A percentile compares a stretch with the other conserved stretches of the same genome.
These are phyloP conservation scores for Distichodus sexfasciatus DNA, from an alignment of 2,797 vertebrate genomes.

Conservation along the genomic window DNA sequence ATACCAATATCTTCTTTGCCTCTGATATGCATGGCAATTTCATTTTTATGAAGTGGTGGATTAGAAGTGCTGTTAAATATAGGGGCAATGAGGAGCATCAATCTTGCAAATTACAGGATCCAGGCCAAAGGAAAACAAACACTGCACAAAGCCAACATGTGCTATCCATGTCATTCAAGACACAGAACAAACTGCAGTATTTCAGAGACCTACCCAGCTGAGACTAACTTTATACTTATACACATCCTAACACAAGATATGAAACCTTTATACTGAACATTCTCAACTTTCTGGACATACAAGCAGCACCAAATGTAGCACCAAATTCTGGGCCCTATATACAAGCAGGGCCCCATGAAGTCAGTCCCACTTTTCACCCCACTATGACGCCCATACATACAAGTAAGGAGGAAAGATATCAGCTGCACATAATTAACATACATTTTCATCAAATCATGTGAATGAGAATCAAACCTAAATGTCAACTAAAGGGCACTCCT, in stretches of 20 bases:
- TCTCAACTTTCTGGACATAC: too few species aligned
- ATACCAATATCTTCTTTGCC: constrained; percentile 63
- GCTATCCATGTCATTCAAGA: constrained; percentile 58
- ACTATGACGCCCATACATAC: too few species aligned
- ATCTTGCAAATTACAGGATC: constrained; percentile 73
- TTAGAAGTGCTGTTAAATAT: constrained; percentile 73
- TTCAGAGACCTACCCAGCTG: not conserved
- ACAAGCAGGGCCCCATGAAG: too few species aligned
- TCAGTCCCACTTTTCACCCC: too few species aligned
- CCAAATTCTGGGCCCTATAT: too few species aligned
- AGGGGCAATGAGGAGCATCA: constrained; percentile 66
- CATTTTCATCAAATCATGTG: not conserved
- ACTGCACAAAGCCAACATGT: constrained; percentile 41
- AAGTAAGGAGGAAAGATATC: too few species aligned
- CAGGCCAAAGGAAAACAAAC: constrained; percentile 66
- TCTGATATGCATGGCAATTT: constrained; percentile 68
- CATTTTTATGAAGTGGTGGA: constrained; percentile 72
- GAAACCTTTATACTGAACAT: not conserved
- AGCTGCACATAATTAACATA: too few species aligned
- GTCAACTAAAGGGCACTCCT: not conserved
- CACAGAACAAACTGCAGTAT: constrained; percentile 52
- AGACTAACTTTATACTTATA: too few species aligned
- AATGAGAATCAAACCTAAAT: not conserved
- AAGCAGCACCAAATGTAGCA: too few species aligned
- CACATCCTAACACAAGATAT: not conserved